These are phyloP conservation scores for Oreonectes daqikongensis DNA, from an alignment of 2,797 vertebrate species.

Conservation along the genomic window DNA sequence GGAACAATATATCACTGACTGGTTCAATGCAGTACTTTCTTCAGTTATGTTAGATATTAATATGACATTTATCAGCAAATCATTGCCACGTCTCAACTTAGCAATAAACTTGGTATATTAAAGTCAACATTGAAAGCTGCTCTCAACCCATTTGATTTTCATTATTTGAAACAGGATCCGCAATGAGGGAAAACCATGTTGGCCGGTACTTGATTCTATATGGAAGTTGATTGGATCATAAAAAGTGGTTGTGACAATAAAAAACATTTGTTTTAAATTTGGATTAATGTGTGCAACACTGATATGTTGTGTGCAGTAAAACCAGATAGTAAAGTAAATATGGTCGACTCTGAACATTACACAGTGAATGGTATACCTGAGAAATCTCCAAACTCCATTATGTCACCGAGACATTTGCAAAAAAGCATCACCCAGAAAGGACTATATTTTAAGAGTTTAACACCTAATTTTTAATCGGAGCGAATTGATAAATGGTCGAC, in stretches of 20 bases:
- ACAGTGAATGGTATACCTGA: constrained; percentile 56
- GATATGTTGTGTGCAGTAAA: neutral
- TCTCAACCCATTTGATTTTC: neutral
- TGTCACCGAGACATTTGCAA: neutral
- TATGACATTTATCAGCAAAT: neutral
- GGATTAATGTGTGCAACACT: neutral
- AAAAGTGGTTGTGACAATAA: neutral
- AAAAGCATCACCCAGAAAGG: neutral
- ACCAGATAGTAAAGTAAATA: neutral
- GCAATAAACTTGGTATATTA: neutral
- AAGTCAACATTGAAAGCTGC: neutral
- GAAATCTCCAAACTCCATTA: constrained; percentile 50
- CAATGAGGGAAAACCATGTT: neutral
- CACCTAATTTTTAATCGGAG: no score
- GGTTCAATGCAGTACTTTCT: neutral
- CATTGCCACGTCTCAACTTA: neutral
- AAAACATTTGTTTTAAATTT: neutral
- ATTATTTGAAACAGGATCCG: neutral
- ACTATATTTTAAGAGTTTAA: neutral
- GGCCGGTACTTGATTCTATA: no score
- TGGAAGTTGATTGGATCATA: no score
- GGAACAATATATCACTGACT: neutral
- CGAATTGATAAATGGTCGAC: no score
- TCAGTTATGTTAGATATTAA: neutral
- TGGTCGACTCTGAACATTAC: constrained; percentile 12